Evolutionary conservation across 2,113 vertebrate species (phyloP), one percentile per base, ranked within the genome.

Genomic region (Rattus rattus): DNA sequence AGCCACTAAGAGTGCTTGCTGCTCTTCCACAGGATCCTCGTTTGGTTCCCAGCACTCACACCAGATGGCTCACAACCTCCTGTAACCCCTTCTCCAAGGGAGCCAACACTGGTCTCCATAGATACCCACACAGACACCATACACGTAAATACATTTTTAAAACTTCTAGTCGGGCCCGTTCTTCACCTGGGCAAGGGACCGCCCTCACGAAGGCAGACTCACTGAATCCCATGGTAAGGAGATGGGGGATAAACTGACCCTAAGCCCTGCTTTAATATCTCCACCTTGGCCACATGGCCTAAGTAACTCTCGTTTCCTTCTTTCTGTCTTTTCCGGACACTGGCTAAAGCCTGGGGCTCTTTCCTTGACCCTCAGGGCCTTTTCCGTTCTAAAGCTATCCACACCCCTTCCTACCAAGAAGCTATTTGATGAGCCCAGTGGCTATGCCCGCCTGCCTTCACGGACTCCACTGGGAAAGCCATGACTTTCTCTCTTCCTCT

Each of bases 381-480:
- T 43, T 39, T 59, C 28, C 13, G 0, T 39, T 61, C 16, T 79
- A 24, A 36, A 8, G 1, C 10, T 43, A 26, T n/a, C 22, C 24
- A 16, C 9, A 43, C 54, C n/a, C 22, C 56, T 26, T 9, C 24
- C 24, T 1, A 16, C n/a, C 7, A 9, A 2, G 6, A 6, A 14
- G 5, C 54, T 81, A 24, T 20, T 24, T n/a, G 20, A 36, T 24
- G 54, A n/a, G 54, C 79, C 59, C 52, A 24, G 2, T 2, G 1
- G 5, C 54, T 59, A 10, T 24, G 19, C 17, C 79, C 1, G 33
- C 52, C 33, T n/a, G 54, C 11, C 2, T 12, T n/a, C 54, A 24
- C 0, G 2, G 33, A 81, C 11, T 24, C 79, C 33, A 13, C 24
- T n/a, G 11, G 5, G 7, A 24, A 59, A 56, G 9, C 9, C 52